These are phyloP conservation scores for Chloroceryle aenea DNA, from an alignment of 2,113 vertebrate genomes.

Conservation along the genomic window DNA sequence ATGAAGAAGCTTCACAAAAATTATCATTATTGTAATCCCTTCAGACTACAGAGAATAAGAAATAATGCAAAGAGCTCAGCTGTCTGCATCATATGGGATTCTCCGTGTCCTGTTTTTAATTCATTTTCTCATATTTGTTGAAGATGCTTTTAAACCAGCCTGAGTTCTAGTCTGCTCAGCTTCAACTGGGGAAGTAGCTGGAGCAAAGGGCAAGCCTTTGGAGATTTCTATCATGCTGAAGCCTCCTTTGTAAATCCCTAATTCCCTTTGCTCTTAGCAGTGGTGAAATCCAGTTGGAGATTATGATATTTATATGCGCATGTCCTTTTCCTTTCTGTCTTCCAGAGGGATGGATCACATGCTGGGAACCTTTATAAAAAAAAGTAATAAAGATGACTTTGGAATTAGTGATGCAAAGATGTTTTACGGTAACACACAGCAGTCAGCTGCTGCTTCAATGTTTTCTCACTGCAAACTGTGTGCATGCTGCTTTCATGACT, in stretches of 20 bases:
- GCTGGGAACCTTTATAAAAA: neutral
- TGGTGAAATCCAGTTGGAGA: constrained; percentile 3
- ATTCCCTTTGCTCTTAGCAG: constrained; percentile 11
- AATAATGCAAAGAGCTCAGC: neutral
- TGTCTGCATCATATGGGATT: neutral
- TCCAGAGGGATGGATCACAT: neutral
- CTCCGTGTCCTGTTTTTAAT: neutral
- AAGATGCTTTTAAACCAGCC: constrained; percentile 1
- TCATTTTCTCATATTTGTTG: constrained; percentile 39
- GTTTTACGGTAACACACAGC: neutral
- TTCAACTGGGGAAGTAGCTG: neutral
- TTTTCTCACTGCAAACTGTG: neutral
- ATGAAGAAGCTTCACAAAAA: neutral
- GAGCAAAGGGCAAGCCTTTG: constrained; percentile 56
- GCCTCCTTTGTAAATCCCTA: constrained; percentile 18
- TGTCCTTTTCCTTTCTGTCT: neutral
- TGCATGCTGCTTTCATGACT: neutral
- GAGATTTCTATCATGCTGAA: neutral
- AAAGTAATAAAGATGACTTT: neutral
- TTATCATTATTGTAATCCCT: constrained; percentile 5
- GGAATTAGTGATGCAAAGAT: neutral
- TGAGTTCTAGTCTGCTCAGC: neutral
- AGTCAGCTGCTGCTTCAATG: neutral
- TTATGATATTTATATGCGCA: neutral
- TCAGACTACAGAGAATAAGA: neutral